These are phyloP conservation scores for Tolmerus cingulatus DNA, from an alignment of 2,888 invertebrate species.

Conservation along the genomic window DNA sequence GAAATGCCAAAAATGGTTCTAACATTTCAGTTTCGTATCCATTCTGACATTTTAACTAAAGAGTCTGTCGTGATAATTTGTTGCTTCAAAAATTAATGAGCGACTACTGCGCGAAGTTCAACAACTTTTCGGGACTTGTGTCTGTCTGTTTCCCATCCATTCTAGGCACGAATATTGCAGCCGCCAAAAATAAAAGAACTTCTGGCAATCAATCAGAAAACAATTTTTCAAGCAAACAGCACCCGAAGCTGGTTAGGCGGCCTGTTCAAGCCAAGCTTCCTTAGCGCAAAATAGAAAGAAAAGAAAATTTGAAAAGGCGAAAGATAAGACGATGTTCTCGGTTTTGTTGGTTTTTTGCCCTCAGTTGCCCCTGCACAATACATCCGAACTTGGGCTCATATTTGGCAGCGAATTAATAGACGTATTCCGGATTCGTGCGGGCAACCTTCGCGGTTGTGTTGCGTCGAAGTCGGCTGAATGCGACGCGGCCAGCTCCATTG, in stretches of 20 bases:
- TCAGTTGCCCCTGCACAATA: background rate
- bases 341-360: background rate
- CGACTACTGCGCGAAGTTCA: background rate
- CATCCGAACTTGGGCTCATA: background rate
- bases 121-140: background rate
- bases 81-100: background rate
- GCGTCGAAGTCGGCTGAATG: background rate
- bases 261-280: background rate
- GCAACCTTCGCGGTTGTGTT: background rate
- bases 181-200: background rate
- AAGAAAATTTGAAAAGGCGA: background rate
- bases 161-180: background rate
- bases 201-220: background rate
- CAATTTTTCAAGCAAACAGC: background rate
- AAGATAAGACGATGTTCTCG: background rate
- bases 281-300: background rate
- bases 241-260: background rate
- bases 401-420: background rate
- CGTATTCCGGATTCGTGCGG: background rate
- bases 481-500: background rate
- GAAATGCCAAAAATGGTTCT: background rate
- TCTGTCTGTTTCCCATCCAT: background rate
- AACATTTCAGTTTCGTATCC: background rate
- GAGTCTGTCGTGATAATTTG: background rate
- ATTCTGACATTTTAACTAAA: background rate